Evolutionary conservation across 2,888 invertebrate genomes (phyloP).

Genomic region (Acronicta aceris): DNA sequence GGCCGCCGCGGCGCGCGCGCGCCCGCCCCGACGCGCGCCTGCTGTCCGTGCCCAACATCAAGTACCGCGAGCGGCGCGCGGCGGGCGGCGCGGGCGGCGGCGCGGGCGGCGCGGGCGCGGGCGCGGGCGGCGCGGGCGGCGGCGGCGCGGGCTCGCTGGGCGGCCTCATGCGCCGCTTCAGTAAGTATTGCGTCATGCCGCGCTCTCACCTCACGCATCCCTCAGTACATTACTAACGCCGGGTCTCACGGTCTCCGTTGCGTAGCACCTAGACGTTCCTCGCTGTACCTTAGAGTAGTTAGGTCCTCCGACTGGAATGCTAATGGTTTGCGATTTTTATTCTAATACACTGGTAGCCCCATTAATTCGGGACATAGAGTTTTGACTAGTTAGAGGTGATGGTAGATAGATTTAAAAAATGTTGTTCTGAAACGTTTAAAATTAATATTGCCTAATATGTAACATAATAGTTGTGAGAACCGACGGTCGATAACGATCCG

Average conservation of each 20-base stretch:
- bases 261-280: conserved; percentile 71
- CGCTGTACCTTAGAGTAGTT: conserved; percentile 78
- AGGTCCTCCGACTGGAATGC: conserved; percentile 80
- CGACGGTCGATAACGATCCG: conserved; percentile 35
- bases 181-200: conserved; percentile 91
- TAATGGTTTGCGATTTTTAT: conserved; percentile 80
- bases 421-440: conserved; percentile 51
- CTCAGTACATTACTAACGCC: conserved; percentile 57
- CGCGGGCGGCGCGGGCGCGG: conserved; percentile 89
- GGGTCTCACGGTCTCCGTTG: conserved; percentile 60
- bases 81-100: conserved; percentile 63
- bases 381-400: conserved; percentile 78
- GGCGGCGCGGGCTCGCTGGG: conserved; percentile 88
- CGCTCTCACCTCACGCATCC: conserved; percentile 58
- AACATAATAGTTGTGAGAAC: conserved; percentile 32
- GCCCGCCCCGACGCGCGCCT: conserved; percentile 90
- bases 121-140: conserved; percentile 67
- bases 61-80: conserved; percentile 88
- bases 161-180: conserved; percentile 95
- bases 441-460: conserved; percentile 23
- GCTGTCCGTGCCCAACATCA: conserved; percentile 94
- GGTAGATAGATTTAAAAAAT: conserved; percentile 76
- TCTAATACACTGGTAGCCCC: conserved; percentile 73
- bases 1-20: conserved; percentile 62
- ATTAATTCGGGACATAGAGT: conserved; percentile 67